Conservation (phyloP, 2,888 invertebrate genomes). For the Nyleta sp. region DNA sequence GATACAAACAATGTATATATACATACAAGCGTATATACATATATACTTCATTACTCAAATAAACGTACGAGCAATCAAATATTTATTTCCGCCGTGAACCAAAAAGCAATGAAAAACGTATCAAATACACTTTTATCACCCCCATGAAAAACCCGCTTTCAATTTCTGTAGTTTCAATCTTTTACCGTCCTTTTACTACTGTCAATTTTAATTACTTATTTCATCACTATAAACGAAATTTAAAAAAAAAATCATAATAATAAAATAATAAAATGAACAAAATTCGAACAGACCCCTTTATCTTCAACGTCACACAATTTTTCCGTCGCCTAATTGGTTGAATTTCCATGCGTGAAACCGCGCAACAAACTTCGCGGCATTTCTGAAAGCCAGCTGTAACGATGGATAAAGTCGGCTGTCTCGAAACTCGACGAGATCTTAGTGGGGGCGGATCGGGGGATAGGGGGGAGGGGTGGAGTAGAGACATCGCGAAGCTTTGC, state of each 20-base stretch:
- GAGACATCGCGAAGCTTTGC: conserved; percentile 44
- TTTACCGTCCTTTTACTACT: background rate
- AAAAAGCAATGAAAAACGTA: conserved; percentile 7
- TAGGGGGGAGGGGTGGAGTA: background rate
- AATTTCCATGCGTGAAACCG: conserved; percentile 72
- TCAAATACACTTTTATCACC: conserved; percentile 5
- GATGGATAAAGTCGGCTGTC: conserved; percentile 55
- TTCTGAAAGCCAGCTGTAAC: conserved; percentile 66
- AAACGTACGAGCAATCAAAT: background rate
- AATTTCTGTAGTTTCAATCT: background rate
- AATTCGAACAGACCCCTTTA: too few relatives aligned
- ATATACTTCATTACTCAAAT: background rate
- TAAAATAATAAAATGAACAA: too few relatives aligned
- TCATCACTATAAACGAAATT: too few relatives aligned
- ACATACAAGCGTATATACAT: too few relatives aligned
- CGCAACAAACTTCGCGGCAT: conserved; percentile 72
- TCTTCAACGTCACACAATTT: background rate
- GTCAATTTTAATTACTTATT: background rate
- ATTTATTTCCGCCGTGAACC: background rate
- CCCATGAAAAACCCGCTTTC: background rate
- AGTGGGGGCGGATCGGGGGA: conserved; percentile 4
- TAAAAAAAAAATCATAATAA: too few relatives aligned
- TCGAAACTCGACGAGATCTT: conserved; percentile 51
- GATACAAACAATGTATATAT: too few relatives aligned
- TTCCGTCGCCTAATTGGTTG: conserved; percentile 71